Base-by-base conservation (phyloP, 2,888 invertebrate genomes). In the Polia nebulosa region DNA sequence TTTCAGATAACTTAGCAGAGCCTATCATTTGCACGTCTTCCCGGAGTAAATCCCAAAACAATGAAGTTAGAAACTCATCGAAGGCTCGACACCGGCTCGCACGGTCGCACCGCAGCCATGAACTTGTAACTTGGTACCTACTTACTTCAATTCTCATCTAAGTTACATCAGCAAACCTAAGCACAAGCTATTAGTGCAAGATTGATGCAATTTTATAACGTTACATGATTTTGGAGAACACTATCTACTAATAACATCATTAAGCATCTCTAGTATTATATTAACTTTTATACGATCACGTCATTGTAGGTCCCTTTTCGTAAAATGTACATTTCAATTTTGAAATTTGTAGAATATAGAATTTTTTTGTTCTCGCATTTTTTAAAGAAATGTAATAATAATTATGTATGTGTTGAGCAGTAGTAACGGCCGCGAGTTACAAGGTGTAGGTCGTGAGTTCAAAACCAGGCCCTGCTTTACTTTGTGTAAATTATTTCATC, bases 31-130 rank as follows among this genome's bases (percentile, higher is more conserved):
- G 6, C 32, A 27, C 11, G 15, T 39, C n/a, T 25, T 29, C 13
- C 45, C 11, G 22, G 53, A 25, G 20, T 39, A 27, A 57, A 56
- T 27, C 20, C 29, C 6, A 59, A 45, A 44, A 47, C 41, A 78
- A 78, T 78, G 36, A 44, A 71, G 63, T 72, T 72, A 49, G 13
- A 13, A 72, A 58, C 72, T 58, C 57, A 72, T 72, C 44, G 27
- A 25, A 22, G 44, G 8, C 13, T 15, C 36, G 32, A 9, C 22
- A 41, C 58, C 27, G 36, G 25, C 53, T 20, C 29, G n/a, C 29
- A 22, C n/a, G n/a, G n/a, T n/a, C n/a, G n/a, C n/a, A n/a, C 70
- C 76, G 39, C 70, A 76, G 4, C 57, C 29, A 36, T 27, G 53
- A 32, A 55, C 53, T 58, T 53, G 47, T 39, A 39, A 63, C 47